Conservation (phyloP, 2,797 vertebrate genomes). For the Sarcoramphus papa region DNA sequence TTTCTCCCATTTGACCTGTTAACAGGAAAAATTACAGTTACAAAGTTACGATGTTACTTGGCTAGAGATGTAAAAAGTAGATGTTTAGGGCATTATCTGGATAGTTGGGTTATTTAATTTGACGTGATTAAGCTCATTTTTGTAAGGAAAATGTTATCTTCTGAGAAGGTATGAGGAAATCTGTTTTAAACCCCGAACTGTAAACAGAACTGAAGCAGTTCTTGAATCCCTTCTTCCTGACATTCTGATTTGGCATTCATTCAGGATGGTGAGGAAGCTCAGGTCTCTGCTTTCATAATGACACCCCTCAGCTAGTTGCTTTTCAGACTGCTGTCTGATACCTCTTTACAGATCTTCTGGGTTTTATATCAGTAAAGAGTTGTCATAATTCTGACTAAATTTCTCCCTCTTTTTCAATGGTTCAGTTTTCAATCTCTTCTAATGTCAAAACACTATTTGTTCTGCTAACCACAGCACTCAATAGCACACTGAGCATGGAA, state of each 20-base stretch:
- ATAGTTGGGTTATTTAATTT: background rate
- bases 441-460: slow-evolving; percentile 33
- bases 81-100: background rate
- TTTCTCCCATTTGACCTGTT: background rate
- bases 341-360: background rate
- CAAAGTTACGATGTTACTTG: background rate
- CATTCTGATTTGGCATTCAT: background rate
- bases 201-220: background rate
- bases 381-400: slow-evolving; percentile 37
- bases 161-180: background rate
- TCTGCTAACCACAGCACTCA: slow-evolving; percentile 16
- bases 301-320: background rate
- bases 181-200: background rate
- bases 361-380: background rate
- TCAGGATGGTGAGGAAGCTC: background rate
- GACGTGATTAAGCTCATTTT: background rate
- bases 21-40: background rate
- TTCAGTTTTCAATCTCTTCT: slow-evolving; percentile 14
- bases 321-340: slow-evolving; percentile 19
- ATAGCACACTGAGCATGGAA: slow-evolving; percentile 3
- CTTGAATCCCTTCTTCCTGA: background rate
- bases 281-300: background rate
- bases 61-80: background rate
- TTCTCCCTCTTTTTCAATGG: background rate
- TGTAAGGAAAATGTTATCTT: background rate